Percentiles rank a stretch among this genome's conserved stretches.
These are phyloP conservation scores for Cephalopholis sonnerati DNA, from an alignment of 2,113 vertebrate genomes.

Conservation along the genomic window DNA sequence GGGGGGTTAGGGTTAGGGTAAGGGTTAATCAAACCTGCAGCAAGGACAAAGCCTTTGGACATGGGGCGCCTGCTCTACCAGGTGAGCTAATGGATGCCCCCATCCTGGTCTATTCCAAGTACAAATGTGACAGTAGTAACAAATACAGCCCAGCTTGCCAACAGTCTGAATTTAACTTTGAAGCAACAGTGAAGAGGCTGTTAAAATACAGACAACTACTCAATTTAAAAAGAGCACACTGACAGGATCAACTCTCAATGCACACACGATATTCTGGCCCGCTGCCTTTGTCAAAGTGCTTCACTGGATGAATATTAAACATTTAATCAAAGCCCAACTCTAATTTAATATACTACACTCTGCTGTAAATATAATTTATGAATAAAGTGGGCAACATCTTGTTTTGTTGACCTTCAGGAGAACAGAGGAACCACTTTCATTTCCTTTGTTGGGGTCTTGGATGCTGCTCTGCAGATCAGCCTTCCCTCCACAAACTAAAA, in stretches of 20 bases:
- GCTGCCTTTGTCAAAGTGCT: background rate
- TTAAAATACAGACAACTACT: too few species aligned
- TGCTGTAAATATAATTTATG: background rate
- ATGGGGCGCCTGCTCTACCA: too few species aligned
- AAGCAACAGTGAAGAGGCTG: background rate
- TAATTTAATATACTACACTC: too few species aligned
- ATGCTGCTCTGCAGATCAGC: background rate
- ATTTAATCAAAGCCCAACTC: background rate
- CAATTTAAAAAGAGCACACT: too few species aligned
- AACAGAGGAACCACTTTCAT: background rate
- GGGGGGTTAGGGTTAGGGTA: too few species aligned
- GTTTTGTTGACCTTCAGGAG: background rate
- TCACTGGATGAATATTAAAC: background rate
- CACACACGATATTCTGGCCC: too few species aligned
- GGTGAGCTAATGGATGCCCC: too few species aligned
- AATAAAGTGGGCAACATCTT: background rate
- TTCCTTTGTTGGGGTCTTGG: background rate
- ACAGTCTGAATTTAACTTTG: background rate
- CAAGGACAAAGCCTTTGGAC: too few species aligned
- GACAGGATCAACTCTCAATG: too few species aligned
- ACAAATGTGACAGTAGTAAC: background rate
- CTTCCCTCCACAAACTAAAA: background rate
- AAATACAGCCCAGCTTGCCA: slow-evolving; percentile 7
- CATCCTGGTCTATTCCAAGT: too few species aligned
- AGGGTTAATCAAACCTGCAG: too few species aligned